These are phyloP conservation scores for Parnassius smintheus DNA, from an alignment of 2,888 invertebrate genomes.

Conservation along the genomic window DNA sequence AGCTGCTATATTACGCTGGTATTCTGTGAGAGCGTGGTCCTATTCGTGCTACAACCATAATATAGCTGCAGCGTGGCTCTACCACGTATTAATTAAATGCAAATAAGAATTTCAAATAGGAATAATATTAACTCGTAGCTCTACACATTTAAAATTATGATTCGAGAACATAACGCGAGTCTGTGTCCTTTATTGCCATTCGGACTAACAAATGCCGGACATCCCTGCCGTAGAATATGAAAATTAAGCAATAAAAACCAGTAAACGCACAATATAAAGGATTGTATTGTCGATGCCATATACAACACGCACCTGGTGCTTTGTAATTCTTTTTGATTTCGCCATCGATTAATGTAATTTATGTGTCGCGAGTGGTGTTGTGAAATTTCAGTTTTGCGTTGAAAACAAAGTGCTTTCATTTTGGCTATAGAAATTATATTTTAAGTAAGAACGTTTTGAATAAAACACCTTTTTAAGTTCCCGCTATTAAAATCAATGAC, in stretches of 20 bases:
- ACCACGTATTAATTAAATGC: too few relatives aligned
- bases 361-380: background rate
- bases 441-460: too few relatives aligned
- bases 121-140: background rate
- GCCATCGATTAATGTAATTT: conserved; percentile 10
- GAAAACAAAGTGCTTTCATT: background rate
- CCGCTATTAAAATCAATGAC: too few relatives aligned
- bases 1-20: too few relatives aligned
- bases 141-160: conserved; percentile 14
- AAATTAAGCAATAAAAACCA: conserved; percentile 25
- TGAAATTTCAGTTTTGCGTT: conserved; percentile 1
- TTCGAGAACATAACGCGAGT: conserved; percentile 9
- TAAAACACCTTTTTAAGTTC: too few relatives aligned
- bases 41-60: too few relatives aligned
- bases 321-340: conserved; percentile 20
- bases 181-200: conserved; percentile 15
- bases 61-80: too few relatives aligned
- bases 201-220: conserved; percentile 10
- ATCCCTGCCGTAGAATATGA: conserved; percentile 20
- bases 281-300: conserved; percentile 5
- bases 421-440: too few relatives aligned
- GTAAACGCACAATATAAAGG: conserved; percentile 15
- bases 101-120: too few relatives aligned
- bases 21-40: too few relatives aligned
- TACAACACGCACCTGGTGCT: conserved; percentile 25